Conservation (phyloP, 2,797 vertebrate genomes). For the Phalanger gymnotis region DNA sequence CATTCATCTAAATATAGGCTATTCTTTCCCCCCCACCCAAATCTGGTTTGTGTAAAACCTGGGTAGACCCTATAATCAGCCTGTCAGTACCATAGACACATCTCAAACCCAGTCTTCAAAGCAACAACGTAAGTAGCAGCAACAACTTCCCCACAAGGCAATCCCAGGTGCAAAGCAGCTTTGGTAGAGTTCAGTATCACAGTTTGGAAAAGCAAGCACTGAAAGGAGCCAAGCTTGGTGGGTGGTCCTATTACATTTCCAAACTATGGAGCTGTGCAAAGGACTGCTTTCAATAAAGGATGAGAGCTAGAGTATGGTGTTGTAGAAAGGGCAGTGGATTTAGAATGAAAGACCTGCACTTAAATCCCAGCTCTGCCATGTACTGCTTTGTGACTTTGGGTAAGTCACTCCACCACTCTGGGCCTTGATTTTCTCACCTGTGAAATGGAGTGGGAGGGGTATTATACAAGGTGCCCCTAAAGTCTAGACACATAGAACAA, state of each 20-base stretch:
- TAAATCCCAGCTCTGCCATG: neutral
- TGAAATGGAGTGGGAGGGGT: neutral
- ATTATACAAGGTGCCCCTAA: too few species aligned
- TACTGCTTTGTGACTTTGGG: neutral
- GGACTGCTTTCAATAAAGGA: neutral
- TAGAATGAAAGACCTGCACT: neutral
- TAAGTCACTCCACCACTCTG: neutral
- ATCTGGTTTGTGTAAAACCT: neutral
- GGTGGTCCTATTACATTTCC: neutral
- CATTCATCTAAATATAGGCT: conserved; percentile 1
- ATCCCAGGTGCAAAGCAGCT: neutral
- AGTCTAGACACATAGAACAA: too few species aligned
- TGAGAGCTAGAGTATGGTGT: neutral
- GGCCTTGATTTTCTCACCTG: neutral
- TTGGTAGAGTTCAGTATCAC: neutral
- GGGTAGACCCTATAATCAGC: neutral
- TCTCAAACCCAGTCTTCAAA: neutral
- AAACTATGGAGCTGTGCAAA: neutral
- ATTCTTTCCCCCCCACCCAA: neutral
- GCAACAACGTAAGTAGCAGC: neutral
- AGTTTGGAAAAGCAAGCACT: neutral
- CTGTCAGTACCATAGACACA: neutral
- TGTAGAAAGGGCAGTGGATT: neutral
- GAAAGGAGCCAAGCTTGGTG: neutral
- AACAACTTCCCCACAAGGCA: neutral